phyloP scores from a whole-genome alignment of 2,113 vertebrate species.

The Collichthys lucidus region DNA sequence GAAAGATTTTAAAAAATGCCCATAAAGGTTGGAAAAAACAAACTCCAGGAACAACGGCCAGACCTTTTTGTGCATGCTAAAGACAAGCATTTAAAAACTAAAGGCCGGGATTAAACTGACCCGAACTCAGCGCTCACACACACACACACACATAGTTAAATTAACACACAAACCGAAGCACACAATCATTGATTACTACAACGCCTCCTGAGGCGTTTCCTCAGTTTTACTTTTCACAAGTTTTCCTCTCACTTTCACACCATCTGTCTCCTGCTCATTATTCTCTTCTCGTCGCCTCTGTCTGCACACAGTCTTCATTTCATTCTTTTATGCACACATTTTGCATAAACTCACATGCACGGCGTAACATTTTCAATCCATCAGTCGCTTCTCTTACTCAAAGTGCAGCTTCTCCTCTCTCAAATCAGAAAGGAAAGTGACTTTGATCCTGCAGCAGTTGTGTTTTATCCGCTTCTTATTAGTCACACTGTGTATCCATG shows the following conservation, averaged over 20 bases:
- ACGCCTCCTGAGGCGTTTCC: background rate
- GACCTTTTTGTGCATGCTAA: background rate
- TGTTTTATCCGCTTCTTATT: constrained; percentile 57
- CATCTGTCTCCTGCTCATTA: constrained; percentile 61
- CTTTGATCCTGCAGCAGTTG: constrained; percentile 41
- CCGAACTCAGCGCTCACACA: background rate
- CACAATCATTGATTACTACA: constrained; percentile 28
- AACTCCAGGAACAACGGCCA: background rate
- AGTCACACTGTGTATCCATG: constrained; percentile 25
- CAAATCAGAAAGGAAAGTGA: constrained; percentile 4
- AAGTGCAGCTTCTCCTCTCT: constrained; percentile 24
- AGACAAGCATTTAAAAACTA: constrained; percentile 10
- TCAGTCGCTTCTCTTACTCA: constrained; percentile 12
- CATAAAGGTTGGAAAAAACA: background rate
- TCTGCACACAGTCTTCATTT: constrained; percentile 5
- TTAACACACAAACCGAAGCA: background rate
- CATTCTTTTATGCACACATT: background rate
- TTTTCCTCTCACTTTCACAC: constrained; percentile 25
- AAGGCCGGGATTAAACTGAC: constrained; percentile 8
- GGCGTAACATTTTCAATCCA: background rate
- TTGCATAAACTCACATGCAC: constrained; percentile 10
- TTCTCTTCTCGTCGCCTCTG: constrained; percentile 23
- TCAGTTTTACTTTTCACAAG: constrained; percentile 31
- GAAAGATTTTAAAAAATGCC: background rate
- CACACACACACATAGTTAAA: background rate